Base-by-base conservation (phyloP, 2,888 invertebrate species). In the Octodonta nipae region DNA sequence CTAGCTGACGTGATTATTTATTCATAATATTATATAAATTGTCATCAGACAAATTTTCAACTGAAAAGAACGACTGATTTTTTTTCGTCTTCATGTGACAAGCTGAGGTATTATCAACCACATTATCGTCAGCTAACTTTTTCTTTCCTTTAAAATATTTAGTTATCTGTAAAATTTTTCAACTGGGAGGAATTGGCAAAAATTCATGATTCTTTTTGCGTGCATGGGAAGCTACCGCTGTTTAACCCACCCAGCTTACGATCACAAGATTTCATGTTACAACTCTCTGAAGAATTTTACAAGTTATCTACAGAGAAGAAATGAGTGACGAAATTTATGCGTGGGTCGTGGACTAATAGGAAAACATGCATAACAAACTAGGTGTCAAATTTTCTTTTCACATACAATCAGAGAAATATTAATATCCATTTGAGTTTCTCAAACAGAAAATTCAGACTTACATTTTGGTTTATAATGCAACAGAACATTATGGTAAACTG, bases 171-270 rank as follows among this genome's bases (percentile, higher is more conserved):
- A n/a, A n/a, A n/a, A n/a, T n/a, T n/a, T n/a, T n/a, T n/a, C n/a
- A n/a, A n/a, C n/a, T n/a, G n/a, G n/a, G n/a, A n/a, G n/a, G n/a
- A n/a, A n/a, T n/a, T n/a, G n/a, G n/a, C n/a, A n/a, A n/a, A n/a
- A n/a, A n/a, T n/a, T n/a, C n/a, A n/a, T n/a, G n/a, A n/a, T n/a
- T n/a, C n/a, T n/a, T n/a, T n/a, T n/a, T n/a, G n/a, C n/a, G n/a
- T 30, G 15, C 13, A 4, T 32, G 32, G 26, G 15, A 32, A 15
- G 26, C 26, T 26, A 15, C 32, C 26, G 12, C 32, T 26, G 32
- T 27, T 32, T n/a, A 32, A 14, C 32, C 32, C 32, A 32, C 32
- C 26, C 17, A 32, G 26, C 26, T 32, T 26, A 32, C 26, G 14
- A 15, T 26, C 32, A 26, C 26, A 10, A n/a, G 12, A 14, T 12